phyloP scores from a whole-genome alignment of 2,113 vertebrate genomes.

The Mystacornis crossleyi region DNA sequence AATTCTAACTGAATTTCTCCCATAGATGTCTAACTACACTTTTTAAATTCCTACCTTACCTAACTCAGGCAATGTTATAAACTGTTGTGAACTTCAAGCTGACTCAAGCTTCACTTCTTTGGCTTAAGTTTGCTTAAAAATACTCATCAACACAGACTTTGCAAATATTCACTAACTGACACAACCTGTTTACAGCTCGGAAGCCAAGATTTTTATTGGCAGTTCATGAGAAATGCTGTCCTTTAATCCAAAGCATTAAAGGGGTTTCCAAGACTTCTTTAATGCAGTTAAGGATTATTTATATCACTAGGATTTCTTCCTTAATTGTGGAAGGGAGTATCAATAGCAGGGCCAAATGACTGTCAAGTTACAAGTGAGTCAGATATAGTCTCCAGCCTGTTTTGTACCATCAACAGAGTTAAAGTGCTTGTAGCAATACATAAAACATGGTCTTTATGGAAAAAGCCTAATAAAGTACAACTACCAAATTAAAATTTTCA shows the following conservation, averaged over 20 bases:
- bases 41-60: neutral
- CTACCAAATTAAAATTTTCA: neutral
- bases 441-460: neutral
- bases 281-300: neutral
- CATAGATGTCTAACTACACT: neutral
- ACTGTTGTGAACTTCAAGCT: neutral
- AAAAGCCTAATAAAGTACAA: neutral
- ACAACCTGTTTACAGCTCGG: neutral
- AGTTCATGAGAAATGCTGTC: neutral
- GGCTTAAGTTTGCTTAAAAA: neutral
- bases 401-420: neutral
- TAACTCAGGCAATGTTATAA: neutral
- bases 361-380: neutral
- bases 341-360: neutral
- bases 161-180: neutral
- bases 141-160: neutral
- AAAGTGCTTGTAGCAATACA: neutral
- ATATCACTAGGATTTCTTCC: neutral
- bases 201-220: neutral
- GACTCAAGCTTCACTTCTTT: neutral
- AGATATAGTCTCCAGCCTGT: neutral
- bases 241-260: neutral
- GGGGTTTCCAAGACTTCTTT: neutral
- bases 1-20: neutral
- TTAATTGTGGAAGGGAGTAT: neutral